Conservation (phyloP, 1,140 invertebrate genomes). For the Zaprionus tsacasi region DNA sequence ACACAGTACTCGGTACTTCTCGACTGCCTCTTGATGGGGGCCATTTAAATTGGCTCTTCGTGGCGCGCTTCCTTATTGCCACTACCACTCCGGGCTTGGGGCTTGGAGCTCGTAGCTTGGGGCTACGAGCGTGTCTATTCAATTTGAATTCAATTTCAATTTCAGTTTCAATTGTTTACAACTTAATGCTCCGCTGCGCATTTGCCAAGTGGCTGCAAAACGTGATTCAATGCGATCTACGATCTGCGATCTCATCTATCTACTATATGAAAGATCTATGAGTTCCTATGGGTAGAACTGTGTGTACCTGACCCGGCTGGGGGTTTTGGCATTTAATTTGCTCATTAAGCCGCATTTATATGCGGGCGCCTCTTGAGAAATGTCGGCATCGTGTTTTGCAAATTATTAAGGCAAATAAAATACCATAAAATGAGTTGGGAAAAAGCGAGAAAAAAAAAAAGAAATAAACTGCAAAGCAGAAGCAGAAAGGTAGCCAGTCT, state of each 20-base stretch:
- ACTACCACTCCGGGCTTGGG: not conserved
- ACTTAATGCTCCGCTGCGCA: slow-evolving; percentile 64
- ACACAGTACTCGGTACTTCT: not conserved
- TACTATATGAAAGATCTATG: slow-evolving; percentile 23
- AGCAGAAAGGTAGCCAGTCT: slow-evolving; percentile 24
- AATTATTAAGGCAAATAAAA: slow-evolving; percentile 39
- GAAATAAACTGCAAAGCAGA: slow-evolving; percentile 7
- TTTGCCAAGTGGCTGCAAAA: slow-evolving; percentile 54
- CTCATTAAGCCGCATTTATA: slow-evolving; percentile 61
- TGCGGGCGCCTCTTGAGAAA: slow-evolving; percentile 63
- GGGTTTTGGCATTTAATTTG: slow-evolving; percentile 68
- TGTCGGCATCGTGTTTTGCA: slow-evolving; percentile 45
- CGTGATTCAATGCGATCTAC: slow-evolving; percentile 38
- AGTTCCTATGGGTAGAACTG: slow-evolving; percentile 30
- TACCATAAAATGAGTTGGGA: slow-evolving; percentile 5
- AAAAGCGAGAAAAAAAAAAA: slow-evolving; percentile 1
- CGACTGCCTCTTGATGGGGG: slow-evolving; percentile 11
- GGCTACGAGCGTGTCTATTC: slow-evolving; percentile 13
- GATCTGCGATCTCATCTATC: slow-evolving; percentile 19
- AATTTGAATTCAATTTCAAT: slow-evolving; percentile 34
- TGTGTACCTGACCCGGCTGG: not conserved
- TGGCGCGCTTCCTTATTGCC: slow-evolving; percentile 42
- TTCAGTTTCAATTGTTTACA: slow-evolving; percentile 64
- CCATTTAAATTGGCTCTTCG: slow-evolving; percentile 38
- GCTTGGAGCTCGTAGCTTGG: not conserved